Base-by-base conservation (phyloP, 2,888 invertebrate genomes). In the Rhodophaea formosa region DNA sequence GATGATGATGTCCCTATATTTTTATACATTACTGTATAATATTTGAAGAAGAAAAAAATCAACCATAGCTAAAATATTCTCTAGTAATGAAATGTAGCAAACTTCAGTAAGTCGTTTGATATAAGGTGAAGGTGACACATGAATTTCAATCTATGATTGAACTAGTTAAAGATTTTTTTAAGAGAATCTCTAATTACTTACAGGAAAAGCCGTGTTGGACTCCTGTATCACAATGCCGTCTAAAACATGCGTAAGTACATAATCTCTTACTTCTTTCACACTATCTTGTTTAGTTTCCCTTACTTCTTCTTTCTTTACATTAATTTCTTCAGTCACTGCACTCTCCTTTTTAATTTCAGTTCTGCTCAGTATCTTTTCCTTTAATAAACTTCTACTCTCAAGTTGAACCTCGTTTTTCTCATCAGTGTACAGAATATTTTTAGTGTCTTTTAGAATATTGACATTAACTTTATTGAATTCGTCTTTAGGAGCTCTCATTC, bases 171-270 rank as follows among this genome's bases (percentile, higher is more conserved):
- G 12, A 6, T 10, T 10, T 39, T 39, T n/a, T 39, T 39, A 43
- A 15, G 12, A 17, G 14, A 42, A 14, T 44, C 35, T 23, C 53
- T 58, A 43, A 16, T 58, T 69, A 85, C 89, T 85, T 74, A 91
- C 90, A 44, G 88, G 83, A 64, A 91, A 91, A 8, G 91, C 88
- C 1, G 85, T 73, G 65, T 87, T 90, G 0, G 91, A 90, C 62
- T 91, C 91, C 62, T 91, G 91, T 59, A 91, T 90, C 1, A 91
- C 88, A 59, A 82, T 86, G 23, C 90, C 90, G 55, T 90, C 90
- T 8, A 91, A 66, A 1, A 91, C 90, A 53, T 91, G 91, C 0
- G 90, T 91, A 1, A 90, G 66, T 61, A 79, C 70, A 59, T 68
- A 81, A 57, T 76, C 75, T 64, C 66, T 76, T 54, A 66, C 74